Percentiles rank a stretch among this genome's conserved stretches.
These are phyloP conservation scores for Percina caprodes DNA, from an alignment of 2,113 vertebrate genomes.

Conservation along the genomic window DNA sequence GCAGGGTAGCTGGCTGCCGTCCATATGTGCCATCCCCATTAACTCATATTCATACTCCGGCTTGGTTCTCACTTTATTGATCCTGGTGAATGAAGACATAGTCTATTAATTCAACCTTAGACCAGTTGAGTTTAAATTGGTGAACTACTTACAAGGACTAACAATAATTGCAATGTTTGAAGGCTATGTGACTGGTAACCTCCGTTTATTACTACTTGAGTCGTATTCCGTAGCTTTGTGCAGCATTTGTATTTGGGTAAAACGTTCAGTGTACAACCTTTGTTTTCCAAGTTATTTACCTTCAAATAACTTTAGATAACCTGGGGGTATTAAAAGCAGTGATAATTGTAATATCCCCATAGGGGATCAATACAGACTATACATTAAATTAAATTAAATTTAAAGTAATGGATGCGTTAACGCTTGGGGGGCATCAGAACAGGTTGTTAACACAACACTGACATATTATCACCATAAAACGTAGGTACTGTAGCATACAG, in stretches of 20 bases:
- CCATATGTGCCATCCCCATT: constrained; percentile 35
- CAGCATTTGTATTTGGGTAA: neutral
- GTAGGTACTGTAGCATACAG: neutral
- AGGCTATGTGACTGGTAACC: neutral
- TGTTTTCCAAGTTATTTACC: neutral
- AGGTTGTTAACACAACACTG: neutral
- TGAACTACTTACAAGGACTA: neutral
- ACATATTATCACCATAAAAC: too few relatives aligned
- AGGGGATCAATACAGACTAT: too few relatives aligned
- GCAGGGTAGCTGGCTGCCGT: constrained; percentile 21
- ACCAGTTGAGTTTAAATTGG: neutral
- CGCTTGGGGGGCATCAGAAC: too few relatives aligned
- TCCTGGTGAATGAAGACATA: neutral
- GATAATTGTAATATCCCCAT: too few relatives aligned
- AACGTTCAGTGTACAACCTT: neutral
- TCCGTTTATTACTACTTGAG: neutral
- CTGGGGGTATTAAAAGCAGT: too few relatives aligned
- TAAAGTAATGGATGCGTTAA: too few relatives aligned
- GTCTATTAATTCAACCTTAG: neutral
- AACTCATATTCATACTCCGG: constrained; percentile 31
- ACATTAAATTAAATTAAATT: too few relatives aligned
- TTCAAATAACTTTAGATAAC: neutral
- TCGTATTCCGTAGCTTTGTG: neutral
- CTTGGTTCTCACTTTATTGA: neutral
- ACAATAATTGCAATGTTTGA: neutral